Evolutionary conservation across 2,888 invertebrate genomes (phyloP).

Genomic region (Drosophila pegasa): DNA sequence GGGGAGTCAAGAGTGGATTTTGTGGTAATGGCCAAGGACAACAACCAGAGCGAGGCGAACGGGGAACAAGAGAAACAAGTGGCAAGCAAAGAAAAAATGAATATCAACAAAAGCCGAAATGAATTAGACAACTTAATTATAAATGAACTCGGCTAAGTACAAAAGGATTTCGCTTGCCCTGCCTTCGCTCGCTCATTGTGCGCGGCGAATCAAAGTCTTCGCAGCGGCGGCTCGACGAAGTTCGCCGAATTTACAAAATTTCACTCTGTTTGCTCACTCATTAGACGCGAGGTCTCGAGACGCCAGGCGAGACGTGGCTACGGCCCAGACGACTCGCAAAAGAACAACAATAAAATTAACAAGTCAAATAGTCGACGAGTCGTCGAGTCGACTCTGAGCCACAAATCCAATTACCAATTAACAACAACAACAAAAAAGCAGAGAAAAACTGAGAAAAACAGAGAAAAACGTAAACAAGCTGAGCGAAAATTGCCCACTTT

Average conservation of each 20-base stretch:
- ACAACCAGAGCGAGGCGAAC: slow-evolving; percentile 28
- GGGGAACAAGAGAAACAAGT: slow-evolving; percentile 43
- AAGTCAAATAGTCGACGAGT: slow-evolving; percentile 74
- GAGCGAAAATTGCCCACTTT: slow-evolving; percentile 20
- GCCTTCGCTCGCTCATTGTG: slow-evolving; percentile 36
- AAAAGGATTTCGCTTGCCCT: slow-evolving; percentile 68
- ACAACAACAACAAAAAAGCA: slow-evolving; percentile 16
- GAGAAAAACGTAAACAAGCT: neutral
- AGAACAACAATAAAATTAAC: slow-evolving; percentile 80
- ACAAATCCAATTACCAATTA: slow-evolving; percentile 76
- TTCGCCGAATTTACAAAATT: slow-evolving; percentile 55
- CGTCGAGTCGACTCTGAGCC: slow-evolving; percentile 67
- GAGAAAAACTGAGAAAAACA: no score
- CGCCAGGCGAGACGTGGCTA: slow-evolving; percentile 9
- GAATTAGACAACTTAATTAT: slow-evolving; percentile 83
- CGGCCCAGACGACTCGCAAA: slow-evolving; percentile 59
- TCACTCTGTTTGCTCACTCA: slow-evolving; percentile 75
- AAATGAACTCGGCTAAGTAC: slow-evolving; percentile 70
- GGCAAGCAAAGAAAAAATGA: slow-evolving; percentile 40
- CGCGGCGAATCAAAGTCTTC: slow-evolving; percentile 30
- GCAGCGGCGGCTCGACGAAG: slow-evolving; percentile 22
- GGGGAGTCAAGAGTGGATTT: slow-evolving; percentile 72
- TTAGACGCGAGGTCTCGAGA: slow-evolving; percentile 58
- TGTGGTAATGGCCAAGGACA: slow-evolving; percentile 71
- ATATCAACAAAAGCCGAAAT: slow-evolving; percentile 76